Evolutionary conservation across 92 coral and sea anemone genomes (phyloP).

Genomic region (Epizoanthus rinbou): DNA sequence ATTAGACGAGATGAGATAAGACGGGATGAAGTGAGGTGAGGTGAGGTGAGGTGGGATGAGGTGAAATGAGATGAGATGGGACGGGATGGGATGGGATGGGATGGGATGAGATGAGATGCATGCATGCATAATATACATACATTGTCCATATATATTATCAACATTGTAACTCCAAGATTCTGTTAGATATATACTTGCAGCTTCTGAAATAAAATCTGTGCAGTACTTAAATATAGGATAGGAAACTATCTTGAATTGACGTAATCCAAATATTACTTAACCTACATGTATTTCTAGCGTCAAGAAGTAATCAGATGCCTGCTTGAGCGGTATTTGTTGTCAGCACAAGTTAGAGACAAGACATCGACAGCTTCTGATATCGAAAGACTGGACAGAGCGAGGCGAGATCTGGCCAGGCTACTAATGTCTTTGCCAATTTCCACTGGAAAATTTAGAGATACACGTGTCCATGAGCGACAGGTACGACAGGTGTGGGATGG

Average conservation of each 20-base stretch:
- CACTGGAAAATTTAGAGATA: not conserved
- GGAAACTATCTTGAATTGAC: not conserved
- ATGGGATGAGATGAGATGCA: not conserved
- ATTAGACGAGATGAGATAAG: not conserved
- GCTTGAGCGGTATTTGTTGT: not conserved
- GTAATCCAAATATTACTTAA: not conserved
- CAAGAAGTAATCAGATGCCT: slow-evolving; percentile 2
- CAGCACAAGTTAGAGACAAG: not conserved
- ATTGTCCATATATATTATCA: too few relatives aligned
- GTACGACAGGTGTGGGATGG: not conserved
- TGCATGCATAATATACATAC: too few relatives aligned
- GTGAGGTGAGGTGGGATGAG: not conserved
- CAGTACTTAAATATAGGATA: too few relatives aligned
- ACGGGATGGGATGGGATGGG: not conserved
- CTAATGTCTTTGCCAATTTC: not conserved
- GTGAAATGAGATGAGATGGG: not conserved
- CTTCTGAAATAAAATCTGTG: too few relatives aligned
- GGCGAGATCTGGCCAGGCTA: slow-evolving; percentile 10
- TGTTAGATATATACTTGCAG: too few relatives aligned
- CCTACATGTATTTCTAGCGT: not conserved
- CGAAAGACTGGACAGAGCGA: slow-evolving; percentile 5
- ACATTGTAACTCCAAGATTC: too few relatives aligned
- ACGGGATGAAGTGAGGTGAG: not conserved
- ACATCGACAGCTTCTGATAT: not conserved
- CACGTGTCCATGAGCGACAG: not conserved